Percentiles rank a stretch among this genome's conserved stretches.
Evolutionary conservation across 2,888 invertebrate genomes (phyloP).

Genomic region (Temnothorax ravouxi): DNA sequence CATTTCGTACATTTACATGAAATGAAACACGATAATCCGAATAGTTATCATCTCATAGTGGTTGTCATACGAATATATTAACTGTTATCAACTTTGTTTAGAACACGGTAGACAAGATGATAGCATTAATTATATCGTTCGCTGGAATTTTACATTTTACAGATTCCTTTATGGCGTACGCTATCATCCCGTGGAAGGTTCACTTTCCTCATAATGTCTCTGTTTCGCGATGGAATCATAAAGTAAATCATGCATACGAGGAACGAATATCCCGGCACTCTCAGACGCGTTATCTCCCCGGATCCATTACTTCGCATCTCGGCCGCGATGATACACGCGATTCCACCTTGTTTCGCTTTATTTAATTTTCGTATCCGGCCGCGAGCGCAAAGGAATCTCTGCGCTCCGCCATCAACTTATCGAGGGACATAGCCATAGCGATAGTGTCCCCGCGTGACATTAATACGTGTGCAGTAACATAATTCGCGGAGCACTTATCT

Average conservation of each 20-base stretch:
- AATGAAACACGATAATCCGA: neutral
- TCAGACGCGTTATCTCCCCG: conserved; percentile 28
- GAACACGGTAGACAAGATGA: neutral
- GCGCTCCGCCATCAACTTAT: conserved; percentile 20
- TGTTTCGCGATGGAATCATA: conserved; percentile 50
- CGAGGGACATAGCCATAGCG: conserved; percentile 20
- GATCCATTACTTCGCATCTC: conserved; percentile 49
- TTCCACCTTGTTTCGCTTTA: conserved; percentile 42
- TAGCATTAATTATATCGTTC: conserved; percentile 15
- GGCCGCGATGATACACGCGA: conserved; percentile 45
- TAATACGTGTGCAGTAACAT: conserved; percentile 44
- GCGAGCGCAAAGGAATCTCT: conserved; percentile 14
- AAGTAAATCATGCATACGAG: conserved; percentile 33
- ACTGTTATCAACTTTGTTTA: conserved; percentile 15
- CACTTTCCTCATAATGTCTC: conserved; percentile 30
- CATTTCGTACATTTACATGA: neutral
- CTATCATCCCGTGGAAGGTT: conserved; percentile 8
- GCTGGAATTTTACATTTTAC: neutral
- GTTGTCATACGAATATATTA: neutral
- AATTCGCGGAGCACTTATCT: conserved; percentile 51
- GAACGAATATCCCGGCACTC: conserved; percentile 19
- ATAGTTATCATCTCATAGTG: neutral
- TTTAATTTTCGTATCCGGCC: conserved; percentile 48
- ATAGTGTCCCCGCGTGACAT: conserved; percentile 14
- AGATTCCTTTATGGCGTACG: neutral